phyloP scores from a whole-genome alignment of 2,113 vertebrate genomes.

The Rhabdornis inornatus region DNA sequence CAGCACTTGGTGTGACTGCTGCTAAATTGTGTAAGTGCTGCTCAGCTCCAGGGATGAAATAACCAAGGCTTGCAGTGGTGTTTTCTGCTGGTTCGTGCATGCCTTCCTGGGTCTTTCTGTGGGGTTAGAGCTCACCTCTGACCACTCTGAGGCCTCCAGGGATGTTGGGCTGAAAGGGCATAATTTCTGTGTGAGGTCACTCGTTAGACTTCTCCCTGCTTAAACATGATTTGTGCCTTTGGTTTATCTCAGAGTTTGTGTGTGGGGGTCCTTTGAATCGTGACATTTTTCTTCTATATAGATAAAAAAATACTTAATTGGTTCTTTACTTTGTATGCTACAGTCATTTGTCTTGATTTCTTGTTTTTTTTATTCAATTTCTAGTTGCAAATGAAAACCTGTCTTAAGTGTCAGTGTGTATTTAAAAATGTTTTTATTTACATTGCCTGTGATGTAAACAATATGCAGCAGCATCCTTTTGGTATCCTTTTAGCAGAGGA shows the following conservation, averaged over 20 bases:
- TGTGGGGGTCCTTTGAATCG: not conserved
- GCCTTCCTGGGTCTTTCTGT: not conserved
- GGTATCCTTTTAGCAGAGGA: not conserved
- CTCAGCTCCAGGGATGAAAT: not conserved
- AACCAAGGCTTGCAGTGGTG: not conserved
- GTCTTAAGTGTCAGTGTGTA: not conserved
- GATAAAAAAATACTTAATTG: not conserved
- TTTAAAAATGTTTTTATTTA: not conserved
- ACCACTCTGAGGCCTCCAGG: not conserved
- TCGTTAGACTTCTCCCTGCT: fast-evolving
- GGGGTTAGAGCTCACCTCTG: not conserved
- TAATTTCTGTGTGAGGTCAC: not conserved
- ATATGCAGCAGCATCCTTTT: not conserved
- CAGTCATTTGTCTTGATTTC: not conserved
- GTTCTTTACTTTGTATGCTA: not conserved
- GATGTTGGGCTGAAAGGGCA: too few relatives aligned
- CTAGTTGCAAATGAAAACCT: not conserved
- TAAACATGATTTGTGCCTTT: not conserved
- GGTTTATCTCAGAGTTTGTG: not conserved
- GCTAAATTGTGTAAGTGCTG: not conserved
- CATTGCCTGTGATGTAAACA: not conserved
- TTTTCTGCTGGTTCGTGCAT: not conserved
- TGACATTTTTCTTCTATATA: not conserved
- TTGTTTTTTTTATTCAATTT: fast-evolving
- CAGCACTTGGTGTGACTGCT: not conserved